Conservation (phyloP, 2,888 invertebrate species). For the Nephrotoma appendiculata region DNA sequence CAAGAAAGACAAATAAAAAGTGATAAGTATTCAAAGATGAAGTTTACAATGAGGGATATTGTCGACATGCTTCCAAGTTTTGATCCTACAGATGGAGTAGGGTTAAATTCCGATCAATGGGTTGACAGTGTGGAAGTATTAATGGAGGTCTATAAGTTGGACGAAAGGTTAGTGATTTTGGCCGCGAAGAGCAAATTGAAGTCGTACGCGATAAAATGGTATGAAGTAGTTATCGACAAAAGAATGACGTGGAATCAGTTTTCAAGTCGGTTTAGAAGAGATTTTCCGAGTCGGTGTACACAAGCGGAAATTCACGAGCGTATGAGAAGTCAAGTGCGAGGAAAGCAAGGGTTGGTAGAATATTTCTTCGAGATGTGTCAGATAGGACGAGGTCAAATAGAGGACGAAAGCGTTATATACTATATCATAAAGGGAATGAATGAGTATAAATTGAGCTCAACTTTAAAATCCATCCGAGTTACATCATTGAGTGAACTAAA, state of each 20-base stretch:
- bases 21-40: background rate
- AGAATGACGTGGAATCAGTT: background rate
- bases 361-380: background rate
- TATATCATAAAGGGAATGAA: background rate
- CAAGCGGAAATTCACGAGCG: background rate
- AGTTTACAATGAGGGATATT: background rate
- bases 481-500: too few relatives aligned
- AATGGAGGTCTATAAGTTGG: background rate
- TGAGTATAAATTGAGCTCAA: background rate
- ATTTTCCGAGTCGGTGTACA: background rate
- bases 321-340: background rate
- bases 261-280: background rate
- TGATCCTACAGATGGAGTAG: background rate
- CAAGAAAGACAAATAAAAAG: background rate
- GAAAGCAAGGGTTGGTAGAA: background rate
- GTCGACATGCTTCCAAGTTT: background rate
- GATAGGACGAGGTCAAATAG: background rate
- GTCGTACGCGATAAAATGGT: background rate
- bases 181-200: background rate
- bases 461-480: too few relatives aligned
- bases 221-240: background rate
- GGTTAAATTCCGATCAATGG: background rate
- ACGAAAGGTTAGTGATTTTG: background rate
- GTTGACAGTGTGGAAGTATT: background rate
- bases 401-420: background rate